A percentile compares a stretch with the other conserved stretches of the same genome.
These are phyloP conservation scores for Pantherophis guttatus DNA, from an alignment of 2,113 vertebrate genomes.

Conservation along the genomic window DNA sequence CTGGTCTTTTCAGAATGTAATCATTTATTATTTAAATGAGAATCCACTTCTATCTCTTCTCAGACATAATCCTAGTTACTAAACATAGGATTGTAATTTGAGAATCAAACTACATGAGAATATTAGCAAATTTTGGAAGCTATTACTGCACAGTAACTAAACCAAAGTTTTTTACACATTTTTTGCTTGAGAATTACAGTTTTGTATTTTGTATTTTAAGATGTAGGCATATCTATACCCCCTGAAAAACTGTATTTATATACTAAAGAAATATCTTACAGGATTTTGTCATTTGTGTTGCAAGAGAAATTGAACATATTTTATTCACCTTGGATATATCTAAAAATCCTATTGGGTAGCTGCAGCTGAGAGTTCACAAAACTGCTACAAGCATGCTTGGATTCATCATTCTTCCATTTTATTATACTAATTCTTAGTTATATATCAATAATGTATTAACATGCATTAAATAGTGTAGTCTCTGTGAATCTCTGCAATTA, in stretches of 20 bases:
- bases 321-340: background rate
- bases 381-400: background rate
- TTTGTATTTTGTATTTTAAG: background rate
- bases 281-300: background rate
- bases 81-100: background rate
- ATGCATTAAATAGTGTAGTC: background rate
- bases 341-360: background rate
- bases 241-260: background rate
- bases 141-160: background rate
- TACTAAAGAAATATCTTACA: background rate
- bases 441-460: background rate
- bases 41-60: background rate
- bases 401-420: background rate
- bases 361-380: background rate
- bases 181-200: background rate
- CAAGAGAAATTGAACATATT: background rate
- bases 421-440: background rate
- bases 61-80: background rate
- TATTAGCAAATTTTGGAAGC: background rate
- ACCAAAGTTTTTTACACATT: background rate
- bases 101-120: background rate
- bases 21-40: background rate
- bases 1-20: conserved; percentile 15
- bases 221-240: background rate
- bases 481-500: background rate